Base-by-base conservation (phyloP, 2,113 vertebrate species). In the Probosciger aterrimus region DNA sequence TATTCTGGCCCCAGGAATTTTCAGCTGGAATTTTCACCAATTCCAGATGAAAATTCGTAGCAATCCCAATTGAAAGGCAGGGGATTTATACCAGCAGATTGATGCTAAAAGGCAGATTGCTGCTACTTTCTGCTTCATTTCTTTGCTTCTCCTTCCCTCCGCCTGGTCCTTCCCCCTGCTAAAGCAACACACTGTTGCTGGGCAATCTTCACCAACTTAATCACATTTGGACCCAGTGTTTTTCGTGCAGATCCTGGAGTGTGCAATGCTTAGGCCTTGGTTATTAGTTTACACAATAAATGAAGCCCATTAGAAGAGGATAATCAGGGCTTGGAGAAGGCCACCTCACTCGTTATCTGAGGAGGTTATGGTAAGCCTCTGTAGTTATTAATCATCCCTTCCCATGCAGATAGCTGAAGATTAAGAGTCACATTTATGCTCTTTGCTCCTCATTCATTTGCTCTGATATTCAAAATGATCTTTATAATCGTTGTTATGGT, bases 251-350 rank as follows among this genome's bases (percentile, higher is more conserved):
- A 94, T 82, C 50, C 91, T 70, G 55, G 86, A 57, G 77, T 85
- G 77, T 71, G 46, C 49, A 60, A 19, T 63, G 68, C 59, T 94
- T 88, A 83, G 78, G 65, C 71, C 52, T 59, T 78, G 71, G 77
- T 96, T 92, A 94, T 97, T 97, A 97, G 96, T 97, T 97, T 97
- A 96, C 84, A 90, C 94, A 96, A 96, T 94, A 96, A 97, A 96
- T 96, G 92, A 96, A 97, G 82, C 82, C 91, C 88, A 96, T 97
- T 96, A 97, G 94, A 96, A 86, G 41, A 88, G 62, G 82, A 97
- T 97, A 95, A 97, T 97, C 94, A 96, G 83, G 63, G 63, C 81
- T 95, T 1, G 25, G 70, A 96, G 96, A 96, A 95, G 95, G 92
- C 96, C 94, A 96, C 90, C 93, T 95, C 88, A 94, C 94, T 96